Base-by-base conservation (phyloP, 2,888 invertebrate genomes). In the Mechanitis mazaeus region DNA sequence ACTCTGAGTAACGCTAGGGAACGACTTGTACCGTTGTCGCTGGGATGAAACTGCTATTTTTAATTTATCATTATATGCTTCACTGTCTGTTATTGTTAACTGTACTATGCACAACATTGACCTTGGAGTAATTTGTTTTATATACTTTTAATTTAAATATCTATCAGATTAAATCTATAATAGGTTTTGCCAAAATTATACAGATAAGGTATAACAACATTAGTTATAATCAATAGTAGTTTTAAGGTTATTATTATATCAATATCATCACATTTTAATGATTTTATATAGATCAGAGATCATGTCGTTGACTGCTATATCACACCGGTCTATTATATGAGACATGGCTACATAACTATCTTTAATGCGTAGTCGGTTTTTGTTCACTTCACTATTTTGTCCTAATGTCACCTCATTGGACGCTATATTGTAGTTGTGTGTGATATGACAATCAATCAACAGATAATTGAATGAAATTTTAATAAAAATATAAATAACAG, bases 1-100 rank as follows among this genome's bases (percentile, higher is more conserved):
- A 81, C 78, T 81, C 69, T 79, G 87, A 84, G 86, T 84, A 80
- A 81, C 81, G 81, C 78, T 80, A 84, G 81, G 77, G 74, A 82
- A 79, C 20, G 20, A 20, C 83, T 75, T 72, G 70, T 74, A 72
- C 72, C 75, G 79, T 75, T 78, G 76, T 75, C 69, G 68, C 55
- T 64, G 78, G 78, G 83, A 81, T 80, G 68, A 72, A 80, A 77
- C 80, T 83, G 80, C 65, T 61, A 63, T 68, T 68, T 68, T 64
- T 67, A 66, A 66, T 66, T 68, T 61, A 61, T 28, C 28, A 54
- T 45, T 45, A 55, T 45, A 46, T 61, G 20, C 46, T 46, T 53
- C 57, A 57, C n/a, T 31, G 12, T 57, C 11, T 46, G 47, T 28
- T 45, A 56, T 56, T 55, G 31, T 33, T 54, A 20, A 35, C 12